Evolutionary conservation across 2,888 invertebrate species (phyloP).

Genomic region (Sceliomorpha sp.): DNA sequence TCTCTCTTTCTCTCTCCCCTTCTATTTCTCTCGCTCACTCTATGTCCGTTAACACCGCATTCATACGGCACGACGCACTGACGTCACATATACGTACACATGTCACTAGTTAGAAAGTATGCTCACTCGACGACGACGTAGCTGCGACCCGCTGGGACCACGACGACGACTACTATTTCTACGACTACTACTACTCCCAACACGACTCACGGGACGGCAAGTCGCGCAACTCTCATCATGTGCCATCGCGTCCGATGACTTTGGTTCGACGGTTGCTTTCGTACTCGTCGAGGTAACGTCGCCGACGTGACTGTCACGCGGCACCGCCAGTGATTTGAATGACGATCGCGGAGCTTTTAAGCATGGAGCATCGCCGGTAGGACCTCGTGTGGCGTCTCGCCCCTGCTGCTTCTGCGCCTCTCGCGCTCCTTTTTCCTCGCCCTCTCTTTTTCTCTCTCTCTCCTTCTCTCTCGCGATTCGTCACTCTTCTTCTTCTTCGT

Average conservation of each 20-base stretch:
- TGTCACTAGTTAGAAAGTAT: neutral
- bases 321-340: slow-evolving; percentile 8
- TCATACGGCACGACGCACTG: neutral
- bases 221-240: slow-evolving; percentile 30
- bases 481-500: too few species aligned
- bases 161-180: slow-evolving; percentile 1
- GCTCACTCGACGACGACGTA: neutral
- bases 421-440: too few species aligned
- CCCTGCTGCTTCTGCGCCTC: too few species aligned
- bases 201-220: slow-evolving; percentile 13
- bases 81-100: slow-evolving; percentile 3
- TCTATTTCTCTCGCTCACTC: too few species aligned
- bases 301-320: slow-evolving; percentile 3
- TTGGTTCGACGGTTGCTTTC: slow-evolving; percentile 14
- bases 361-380: neutral
- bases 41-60: neutral
- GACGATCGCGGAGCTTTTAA: slow-evolving; percentile 11
- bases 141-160: slow-evolving; percentile 11
- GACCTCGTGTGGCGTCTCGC: too few species aligned
- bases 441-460: too few species aligned
- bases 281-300: slow-evolving; percentile 8
- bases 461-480: too few species aligned
- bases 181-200: slow-evolving; percentile 4
- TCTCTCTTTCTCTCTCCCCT: too few species aligned
- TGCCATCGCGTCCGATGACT: slow-evolving; percentile 24